Evolutionary conservation across 2,113 vertebrate species (phyloP).

Genomic region (Oceanodroma tethys): DNA sequence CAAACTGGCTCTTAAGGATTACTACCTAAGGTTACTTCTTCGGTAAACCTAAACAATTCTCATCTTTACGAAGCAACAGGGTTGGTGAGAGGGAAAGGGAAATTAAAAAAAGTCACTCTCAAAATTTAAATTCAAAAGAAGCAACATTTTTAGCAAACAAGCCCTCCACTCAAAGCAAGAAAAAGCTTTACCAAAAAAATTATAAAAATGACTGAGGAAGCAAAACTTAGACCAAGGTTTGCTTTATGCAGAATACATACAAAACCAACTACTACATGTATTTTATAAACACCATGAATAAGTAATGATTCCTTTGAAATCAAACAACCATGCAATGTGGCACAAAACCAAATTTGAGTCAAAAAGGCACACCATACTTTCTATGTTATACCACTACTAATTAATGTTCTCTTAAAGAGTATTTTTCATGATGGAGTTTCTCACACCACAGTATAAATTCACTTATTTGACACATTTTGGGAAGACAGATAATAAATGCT

Average conservation of each 20-base stretch:
- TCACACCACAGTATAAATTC: neutral
- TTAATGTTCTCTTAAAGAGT: neutral
- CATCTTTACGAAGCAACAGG: neutral
- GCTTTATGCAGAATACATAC: neutral
- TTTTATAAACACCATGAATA: neutral
- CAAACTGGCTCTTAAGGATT: neutral
- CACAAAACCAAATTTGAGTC: neutral
- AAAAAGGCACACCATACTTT: neutral
- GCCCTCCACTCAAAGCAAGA: neutral
- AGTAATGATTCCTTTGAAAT: neutral
- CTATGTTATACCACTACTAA: neutral
- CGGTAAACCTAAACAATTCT: neutral
- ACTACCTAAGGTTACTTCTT: neutral
- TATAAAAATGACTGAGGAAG: neutral
- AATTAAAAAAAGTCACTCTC: neutral
- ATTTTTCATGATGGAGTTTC: neutral
- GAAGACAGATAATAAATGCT: neutral
- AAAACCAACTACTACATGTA: neutral
- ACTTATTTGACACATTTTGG: neutral
- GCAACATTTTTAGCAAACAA: neutral
- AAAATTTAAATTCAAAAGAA: neutral
- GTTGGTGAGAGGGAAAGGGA: fast-evolving
- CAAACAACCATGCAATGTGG: neutral
- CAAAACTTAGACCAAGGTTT: neutral
- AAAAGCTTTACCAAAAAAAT: neutral